Evolutionary conservation across 2,113 vertebrate genomes (phyloP).

Genomic region (Diadophis punctatus): DNA sequence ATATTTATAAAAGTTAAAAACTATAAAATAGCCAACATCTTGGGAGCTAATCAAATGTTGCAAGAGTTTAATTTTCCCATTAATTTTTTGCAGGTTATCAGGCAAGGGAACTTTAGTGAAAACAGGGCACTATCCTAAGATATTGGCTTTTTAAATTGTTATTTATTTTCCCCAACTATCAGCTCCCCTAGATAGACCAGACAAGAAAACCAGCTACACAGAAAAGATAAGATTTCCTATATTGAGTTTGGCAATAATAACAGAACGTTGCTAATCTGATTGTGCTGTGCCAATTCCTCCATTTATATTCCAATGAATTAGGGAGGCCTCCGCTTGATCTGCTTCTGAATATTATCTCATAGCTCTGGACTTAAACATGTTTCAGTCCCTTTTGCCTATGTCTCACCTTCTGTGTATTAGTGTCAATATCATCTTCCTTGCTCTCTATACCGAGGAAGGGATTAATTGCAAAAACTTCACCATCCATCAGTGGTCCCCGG

Average conservation of each 20-base stretch:
- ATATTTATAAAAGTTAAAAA: neutral
- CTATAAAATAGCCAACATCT: neutral
- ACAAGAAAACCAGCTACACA: neutral
- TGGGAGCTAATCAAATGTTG: neutral
- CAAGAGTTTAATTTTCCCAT: neutral
- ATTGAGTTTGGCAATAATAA: neutral
- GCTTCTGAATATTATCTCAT: neutral
- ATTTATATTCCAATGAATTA: neutral
- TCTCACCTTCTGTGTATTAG: neutral
- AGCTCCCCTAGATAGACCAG: neutral
- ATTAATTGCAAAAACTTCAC: too few relatives aligned
- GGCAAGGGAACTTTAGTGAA: neutral
- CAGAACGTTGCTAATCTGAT: too few relatives aligned
- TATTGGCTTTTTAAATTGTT: neutral
- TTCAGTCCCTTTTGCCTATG: neutral
- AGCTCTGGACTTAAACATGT: neutral
- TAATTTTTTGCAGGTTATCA: neutral
- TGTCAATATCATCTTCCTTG: too few relatives aligned
- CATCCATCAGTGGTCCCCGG: too few relatives aligned
- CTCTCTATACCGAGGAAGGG: too few relatives aligned
- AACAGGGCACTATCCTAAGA: neutral
- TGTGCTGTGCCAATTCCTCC: too few relatives aligned
- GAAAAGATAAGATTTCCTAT: neutral
- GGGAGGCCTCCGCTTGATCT: neutral
- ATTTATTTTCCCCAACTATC: neutral